A percentile compares a stretch with the other conserved stretches of the same genome.
phyloP scores from a whole-genome alignment of 2,797 vertebrate genomes.

The Naso thynnoides region DNA sequence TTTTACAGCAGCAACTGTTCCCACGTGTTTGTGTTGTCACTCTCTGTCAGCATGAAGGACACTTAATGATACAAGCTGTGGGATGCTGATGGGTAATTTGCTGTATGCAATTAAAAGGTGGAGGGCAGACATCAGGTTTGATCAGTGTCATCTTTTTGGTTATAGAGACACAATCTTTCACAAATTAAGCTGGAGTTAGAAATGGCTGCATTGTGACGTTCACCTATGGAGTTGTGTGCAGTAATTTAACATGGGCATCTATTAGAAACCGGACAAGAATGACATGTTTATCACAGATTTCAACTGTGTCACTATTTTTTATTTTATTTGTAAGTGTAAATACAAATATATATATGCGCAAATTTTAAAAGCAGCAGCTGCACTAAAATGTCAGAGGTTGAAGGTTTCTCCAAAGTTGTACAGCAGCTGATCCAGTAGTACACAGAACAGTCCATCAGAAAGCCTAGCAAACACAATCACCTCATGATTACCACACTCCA shows the following conservation, averaged over 20 bases:
- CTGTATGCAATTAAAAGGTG: not conserved
- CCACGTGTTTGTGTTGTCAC: not conserved
- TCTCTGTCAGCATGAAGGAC: slow-evolving; percentile 14
- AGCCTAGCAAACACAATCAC: not conserved
- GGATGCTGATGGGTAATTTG: not conserved
- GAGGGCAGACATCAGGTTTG: not conserved
- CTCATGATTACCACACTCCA: not conserved
- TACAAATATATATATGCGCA: no score
- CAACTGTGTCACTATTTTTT: not conserved
- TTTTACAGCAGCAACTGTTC: slow-evolving; percentile 13
- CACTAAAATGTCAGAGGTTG: not conserved
- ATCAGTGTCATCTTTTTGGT: not conserved
- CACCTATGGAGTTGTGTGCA: not conserved
- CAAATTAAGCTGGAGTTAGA: not conserved
- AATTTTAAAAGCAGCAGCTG: not conserved
- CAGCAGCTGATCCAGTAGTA: not conserved
- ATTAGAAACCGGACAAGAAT: not conserved
- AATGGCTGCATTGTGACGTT: not conserved
- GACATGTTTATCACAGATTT: not conserved
- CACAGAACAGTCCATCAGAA: not conserved
- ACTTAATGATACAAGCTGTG: not conserved
- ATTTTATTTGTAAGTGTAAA: not conserved
- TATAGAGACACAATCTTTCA: not conserved
- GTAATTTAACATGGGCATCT: not conserved
- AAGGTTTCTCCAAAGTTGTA: not conserved